Base-by-base conservation (phyloP, 2,888 invertebrate species). In the Diloba caeruleocephala region DNA sequence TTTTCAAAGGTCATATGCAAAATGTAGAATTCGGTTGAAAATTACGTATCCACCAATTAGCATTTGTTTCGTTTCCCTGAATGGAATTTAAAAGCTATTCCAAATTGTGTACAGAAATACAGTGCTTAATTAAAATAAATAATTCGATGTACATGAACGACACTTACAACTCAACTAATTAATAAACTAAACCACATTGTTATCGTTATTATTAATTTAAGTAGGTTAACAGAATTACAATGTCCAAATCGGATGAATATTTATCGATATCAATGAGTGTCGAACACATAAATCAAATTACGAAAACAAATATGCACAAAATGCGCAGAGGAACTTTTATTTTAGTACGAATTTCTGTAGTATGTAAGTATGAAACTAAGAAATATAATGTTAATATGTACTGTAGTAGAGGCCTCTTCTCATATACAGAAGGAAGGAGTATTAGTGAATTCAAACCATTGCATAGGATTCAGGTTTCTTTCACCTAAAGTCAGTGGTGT, bases 131-230 rank as follows among this genome's bases (percentile, higher is more conserved):
- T 12, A 17, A 38, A 10, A 38, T 8, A 17, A 39, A 26, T 19
- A 26, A 29, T 51, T 44, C 1, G 1, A 33, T 15, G 28, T 26
- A 14, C 28, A 39, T 34, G 29, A 38, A 25, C 46, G 10, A 44
- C n/a, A 39, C 34, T 50, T 10, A 32, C n/a, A 12, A 36, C 39
- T 25, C 10, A 28, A 43, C 56, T 51, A 51, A 57, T 57, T 32
- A 51, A 56, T 46, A 8, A 26, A 25, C 5, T 13, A 4, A 13
- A 57, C 46, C 29, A 21, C 38, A 52, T 41, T 57, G 26, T 32
- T 34, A 43, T 17, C 10, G 15, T 38, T 19, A 38, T 56, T 34
- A 38, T 31, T 38, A 45, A 41, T 45, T 28, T n/a, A 42, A 33
- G 13, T 26, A 56, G 8, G 13, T 13, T 25, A 31, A 37, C 10